Evolutionary conservation across 92 coral and sea anemone genomes (phyloP), one percentile per base, ranked within the genome.

Genomic region (Siderastrea siderea): DNA sequence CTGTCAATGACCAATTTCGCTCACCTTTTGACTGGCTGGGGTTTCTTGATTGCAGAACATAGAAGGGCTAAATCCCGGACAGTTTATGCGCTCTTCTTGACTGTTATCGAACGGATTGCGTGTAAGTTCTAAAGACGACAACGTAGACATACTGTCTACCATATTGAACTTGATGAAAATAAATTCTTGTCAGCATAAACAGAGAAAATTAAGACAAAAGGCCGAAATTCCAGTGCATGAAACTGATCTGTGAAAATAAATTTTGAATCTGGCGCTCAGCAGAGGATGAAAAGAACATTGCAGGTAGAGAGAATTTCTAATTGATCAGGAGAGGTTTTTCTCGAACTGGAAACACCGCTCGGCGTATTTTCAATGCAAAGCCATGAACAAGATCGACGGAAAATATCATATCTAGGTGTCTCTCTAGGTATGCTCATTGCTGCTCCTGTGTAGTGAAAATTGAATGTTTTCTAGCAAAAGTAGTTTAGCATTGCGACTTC

Each of bases 11-110:
- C 67, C 15, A 46, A 46, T 70, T 54, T 52, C 11, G 44, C 87
- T 15, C 86, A 97, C 99, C 94, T 94, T 96, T 86, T 94, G 92
- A 50, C 95, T 96, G 0, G 83, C 95, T 7, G 99, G 99, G 12
- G 99, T 97, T 72, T 87, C 94, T 86, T 93, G 96, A n/a, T 91
- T 91, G 3, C 77, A 48, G 78, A 98, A 98, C 93, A 98, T 98
- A 19, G 99, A 97, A 70, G 99, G 99, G 73, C 99, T 98, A 57
- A 95, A 94, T 1, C 96, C 96, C 38, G 99, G 99, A 58, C 90
- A 92, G 83, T 98, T 94, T 15, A 88, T 70, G 47, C 94, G 93
- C 10, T 91, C 96, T 79, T 97, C 97, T 2, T 49, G 45, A 54
- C 85, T 92, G 75, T 92, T 95, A 58, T 97, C 99, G 80, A 97